phyloP scores from a whole-genome alignment of 2,113 vertebrate genomes.

The Phyllopteryx taeniolatus region DNA sequence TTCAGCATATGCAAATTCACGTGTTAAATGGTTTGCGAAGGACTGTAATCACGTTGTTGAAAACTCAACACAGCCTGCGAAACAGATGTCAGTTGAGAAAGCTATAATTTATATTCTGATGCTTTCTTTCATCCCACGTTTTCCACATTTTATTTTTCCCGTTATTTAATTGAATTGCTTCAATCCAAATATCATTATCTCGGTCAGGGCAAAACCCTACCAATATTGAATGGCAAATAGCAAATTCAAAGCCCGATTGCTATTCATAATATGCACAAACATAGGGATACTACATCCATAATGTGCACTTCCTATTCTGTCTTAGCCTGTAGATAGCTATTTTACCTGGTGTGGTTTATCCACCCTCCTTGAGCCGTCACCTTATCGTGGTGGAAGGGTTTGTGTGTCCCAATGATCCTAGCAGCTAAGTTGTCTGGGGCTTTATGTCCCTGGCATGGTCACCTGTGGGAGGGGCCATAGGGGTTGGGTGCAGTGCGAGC shows the following conservation, averaged over 20 bases:
- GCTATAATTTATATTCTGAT: not conserved
- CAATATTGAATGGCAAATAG: not conserved
- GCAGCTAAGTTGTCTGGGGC: too few species aligned
- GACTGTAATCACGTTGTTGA: not conserved
- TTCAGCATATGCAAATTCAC: not conserved
- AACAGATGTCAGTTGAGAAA: not conserved
- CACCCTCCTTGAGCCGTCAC: too few species aligned
- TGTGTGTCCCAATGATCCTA: too few species aligned
- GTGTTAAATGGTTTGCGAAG: not conserved
- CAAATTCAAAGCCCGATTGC: not conserved
- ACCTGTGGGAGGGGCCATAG: too few species aligned
- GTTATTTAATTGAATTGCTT: not conserved
- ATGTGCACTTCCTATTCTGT: not conserved
- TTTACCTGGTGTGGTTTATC: too few species aligned
- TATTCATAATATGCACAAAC: not conserved
- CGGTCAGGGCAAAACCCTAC: not conserved
- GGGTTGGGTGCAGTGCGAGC: too few species aligned
- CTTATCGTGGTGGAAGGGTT: too few species aligned
- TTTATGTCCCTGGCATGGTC: too few species aligned
- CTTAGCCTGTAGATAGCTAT: not conserved
- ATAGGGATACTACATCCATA: not conserved
- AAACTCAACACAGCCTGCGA: not conserved
- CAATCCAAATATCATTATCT: not conserved
- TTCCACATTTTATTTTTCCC: not conserved
- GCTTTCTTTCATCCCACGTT: not conserved